Conservation (phyloP, 1,140 invertebrate genomes). For the Rhyzopertha dominica region DNA sequence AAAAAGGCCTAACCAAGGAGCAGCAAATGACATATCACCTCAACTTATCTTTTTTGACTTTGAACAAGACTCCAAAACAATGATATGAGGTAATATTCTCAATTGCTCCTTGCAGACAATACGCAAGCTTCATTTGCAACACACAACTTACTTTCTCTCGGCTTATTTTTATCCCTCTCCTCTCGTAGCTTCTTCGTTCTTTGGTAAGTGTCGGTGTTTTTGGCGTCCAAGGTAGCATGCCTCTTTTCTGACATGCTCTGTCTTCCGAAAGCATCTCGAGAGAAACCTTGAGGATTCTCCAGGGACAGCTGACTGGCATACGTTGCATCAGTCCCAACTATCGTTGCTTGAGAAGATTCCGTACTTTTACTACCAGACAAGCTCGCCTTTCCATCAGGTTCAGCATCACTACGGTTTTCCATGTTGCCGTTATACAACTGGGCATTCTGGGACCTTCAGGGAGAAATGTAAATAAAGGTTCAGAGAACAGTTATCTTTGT, state of each 20-base stretch:
- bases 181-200: slow-evolving; percentile 80
- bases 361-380: slow-evolving; percentile 27
- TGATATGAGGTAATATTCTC: slow-evolving; percentile 30
- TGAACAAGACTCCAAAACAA: too few relatives aligned
- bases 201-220: slow-evolving; percentile 91
- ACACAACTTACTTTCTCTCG: slow-evolving; percentile 27
- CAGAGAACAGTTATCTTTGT: too few relatives aligned
- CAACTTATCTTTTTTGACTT: too few relatives aligned
- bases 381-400: slow-evolving; percentile 41
- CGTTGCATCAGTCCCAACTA: slow-evolving; percentile 54
- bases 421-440: slow-evolving; percentile 18
- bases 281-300: slow-evolving; percentile 64
- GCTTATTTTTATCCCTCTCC: slow-evolving; percentile 51
- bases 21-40: too few relatives aligned
- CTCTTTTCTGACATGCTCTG: slow-evolving; percentile 97
- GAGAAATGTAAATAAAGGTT: too few relatives aligned
- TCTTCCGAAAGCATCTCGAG: slow-evolving; percentile 87
- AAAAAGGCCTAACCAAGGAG: too few relatives aligned
- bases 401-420: slow-evolving; percentile 40
- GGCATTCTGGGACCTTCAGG: too few relatives aligned
- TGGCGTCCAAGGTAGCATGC: slow-evolving; percentile 90
- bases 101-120: slow-evolving; percentile 5
- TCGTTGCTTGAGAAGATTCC: slow-evolving; percentile 29
- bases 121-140: slow-evolving; percentile 1
- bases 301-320: slow-evolving; percentile 74